Base-by-base conservation (phyloP, 2,888 invertebrate species). In the Scrobipalpa atriplicella region DNA sequence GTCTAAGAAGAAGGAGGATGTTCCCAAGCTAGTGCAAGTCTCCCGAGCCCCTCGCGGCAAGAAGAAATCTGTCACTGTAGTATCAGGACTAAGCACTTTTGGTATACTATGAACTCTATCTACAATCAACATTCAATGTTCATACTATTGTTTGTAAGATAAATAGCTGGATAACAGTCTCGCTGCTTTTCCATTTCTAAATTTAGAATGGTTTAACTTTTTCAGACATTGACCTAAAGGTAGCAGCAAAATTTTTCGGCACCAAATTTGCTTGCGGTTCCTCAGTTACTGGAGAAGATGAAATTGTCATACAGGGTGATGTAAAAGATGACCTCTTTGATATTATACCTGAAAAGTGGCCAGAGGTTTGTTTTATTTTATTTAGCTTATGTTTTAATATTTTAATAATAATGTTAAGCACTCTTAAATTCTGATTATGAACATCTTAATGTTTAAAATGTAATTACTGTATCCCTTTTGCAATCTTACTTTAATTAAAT, bases 251-350 rank as follows among this genome's bases (percentile, higher is more conserved):
- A 87, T 98, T 97, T 86, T 99, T 99, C 92, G 98, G 99, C 52
- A 97, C 97, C 67, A 98, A 97, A 89, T 99, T 99, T 93, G 99
- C 99, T 6, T 99, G 99, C 90, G 99, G 99, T n/a, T 98, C 99
- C 8, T 99, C 99, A 10, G 99, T 99, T 0, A 99, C 99, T 39
- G 99, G 98, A 7, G 98, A 99, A 74, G 99, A 99, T 94, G 99
- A 99, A 91, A 99, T 99, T 82, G 99, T 99, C 60, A 99, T 99
- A 82, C 99, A 99, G 89, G 99, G 99, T 66, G 99, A 99, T 92
- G 98, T 99, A 0, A 99, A 99, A 89, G 99, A 99, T 93, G 99
- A 99, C 78, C 93, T 99, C 29, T 98, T 98, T 90, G 99, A 99
- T 92, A 95, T 99, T 72, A 97, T 99, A 82, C 98, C 99, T 65